Percentiles rank a stretch among this genome's conserved stretches.
These are phyloP conservation scores for Eulemur rubriventer DNA, from an alignment of 2,797 vertebrate genomes.

Conservation along the genomic window DNA sequence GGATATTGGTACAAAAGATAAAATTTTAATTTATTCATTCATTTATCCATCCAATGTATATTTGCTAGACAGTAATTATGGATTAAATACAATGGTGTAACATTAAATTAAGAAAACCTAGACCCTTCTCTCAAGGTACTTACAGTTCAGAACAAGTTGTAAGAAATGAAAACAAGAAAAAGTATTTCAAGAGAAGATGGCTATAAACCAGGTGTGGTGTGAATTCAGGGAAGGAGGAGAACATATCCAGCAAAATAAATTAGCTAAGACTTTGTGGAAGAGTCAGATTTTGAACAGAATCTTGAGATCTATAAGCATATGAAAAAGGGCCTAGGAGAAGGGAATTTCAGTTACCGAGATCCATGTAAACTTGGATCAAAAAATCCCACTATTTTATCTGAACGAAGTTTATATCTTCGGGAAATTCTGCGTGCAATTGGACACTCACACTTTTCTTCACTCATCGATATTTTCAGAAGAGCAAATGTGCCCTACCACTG, in stretches of 20 bases:
- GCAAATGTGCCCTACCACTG: background rate
- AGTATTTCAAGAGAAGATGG: background rate
- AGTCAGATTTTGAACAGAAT: background rate
- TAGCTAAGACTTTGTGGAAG: background rate
- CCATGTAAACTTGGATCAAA: background rate
- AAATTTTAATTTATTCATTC: background rate
- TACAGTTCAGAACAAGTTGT: background rate
- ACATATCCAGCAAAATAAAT: background rate
- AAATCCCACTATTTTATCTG: background rate
- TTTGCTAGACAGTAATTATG: background rate
- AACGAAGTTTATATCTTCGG: background rate
- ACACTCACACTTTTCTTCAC: slow-evolving; percentile 42
- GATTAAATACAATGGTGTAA: background rate
- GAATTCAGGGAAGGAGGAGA: background rate
- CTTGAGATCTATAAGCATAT: background rate
- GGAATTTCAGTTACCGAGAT: background rate
- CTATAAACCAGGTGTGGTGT: background rate
- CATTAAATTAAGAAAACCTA: background rate
- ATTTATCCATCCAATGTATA: background rate
- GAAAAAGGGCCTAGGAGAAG: background rate
- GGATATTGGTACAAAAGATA: background rate
- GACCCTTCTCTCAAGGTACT: background rate
- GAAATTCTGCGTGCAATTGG: background rate
- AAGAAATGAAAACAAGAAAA: background rate
- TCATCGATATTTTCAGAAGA: slow-evolving; percentile 62